Percentiles rank a stretch among this genome's conserved stretches.
phyloP scores from a whole-genome alignment of 2,888 invertebrate genomes.

The Pammene aurita region DNA sequence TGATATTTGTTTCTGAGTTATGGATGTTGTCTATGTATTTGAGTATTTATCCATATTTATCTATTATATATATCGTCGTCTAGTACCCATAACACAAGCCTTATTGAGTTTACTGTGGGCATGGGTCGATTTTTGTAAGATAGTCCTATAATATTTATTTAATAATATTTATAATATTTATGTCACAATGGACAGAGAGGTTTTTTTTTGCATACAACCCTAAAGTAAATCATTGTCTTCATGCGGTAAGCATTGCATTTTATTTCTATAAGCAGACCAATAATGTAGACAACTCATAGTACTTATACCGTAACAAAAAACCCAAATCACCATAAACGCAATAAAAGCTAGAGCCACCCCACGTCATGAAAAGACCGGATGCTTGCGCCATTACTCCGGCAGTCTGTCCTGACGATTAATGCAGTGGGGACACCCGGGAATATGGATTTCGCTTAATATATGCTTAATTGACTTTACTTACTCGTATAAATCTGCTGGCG shows the following conservation, averaged over 20 bases:
- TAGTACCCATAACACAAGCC: too few species aligned
- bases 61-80: too few species aligned
- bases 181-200: too few species aligned
- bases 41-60: too few species aligned
- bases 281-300: background rate
- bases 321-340: constrained; percentile 57
- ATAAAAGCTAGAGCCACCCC: constrained; percentile 40
- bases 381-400: constrained; percentile 46
- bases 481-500: constrained; percentile 21
- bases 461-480: constrained; percentile 33
- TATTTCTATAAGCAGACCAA: background rate
- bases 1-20: too few species aligned
- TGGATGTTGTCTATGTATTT: too few species aligned
- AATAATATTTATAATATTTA: too few species aligned
- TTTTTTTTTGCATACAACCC: too few species aligned
- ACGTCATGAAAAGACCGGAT: constrained; percentile 49
- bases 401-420: constrained; percentile 64
- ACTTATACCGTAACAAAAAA: constrained; percentile 13
- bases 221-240: too few species aligned
- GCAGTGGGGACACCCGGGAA: constrained; percentile 63
- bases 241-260: background rate
- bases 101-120: too few species aligned
- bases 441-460: constrained; percentile 42
- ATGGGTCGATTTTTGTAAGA: too few species aligned
- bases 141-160: too few species aligned